Percentiles rank a stretch among this genome's conserved stretches.
These are phyloP conservation scores for Andrena praecox DNA, from an alignment of 2,888 invertebrate genomes.

Conservation along the genomic window DNA sequence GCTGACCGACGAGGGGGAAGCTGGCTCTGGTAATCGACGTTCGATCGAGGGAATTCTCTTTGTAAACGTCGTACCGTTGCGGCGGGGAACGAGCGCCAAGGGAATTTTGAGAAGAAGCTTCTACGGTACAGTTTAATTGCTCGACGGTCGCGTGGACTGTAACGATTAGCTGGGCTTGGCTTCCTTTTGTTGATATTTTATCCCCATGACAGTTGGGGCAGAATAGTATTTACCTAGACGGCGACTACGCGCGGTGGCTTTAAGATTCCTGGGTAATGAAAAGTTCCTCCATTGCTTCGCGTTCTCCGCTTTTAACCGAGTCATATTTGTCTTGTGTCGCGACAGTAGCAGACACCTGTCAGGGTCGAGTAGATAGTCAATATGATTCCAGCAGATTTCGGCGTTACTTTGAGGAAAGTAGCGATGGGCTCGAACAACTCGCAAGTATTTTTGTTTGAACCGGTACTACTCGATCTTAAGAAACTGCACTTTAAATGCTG, in stretches of 20 bases:
- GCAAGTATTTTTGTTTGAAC: too few species aligned
- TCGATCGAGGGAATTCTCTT: slow-evolving; percentile 25
- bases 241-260: not conserved
- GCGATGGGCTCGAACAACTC: too few species aligned
- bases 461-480: too few species aligned
- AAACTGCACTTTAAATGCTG: too few species aligned
- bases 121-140: not conserved
- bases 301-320: too few species aligned
- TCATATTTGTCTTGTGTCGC: too few species aligned
- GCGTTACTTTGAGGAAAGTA: too few species aligned
- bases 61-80: not conserved
- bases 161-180: not conserved
- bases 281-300: not conserved
- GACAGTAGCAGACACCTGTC: too few species aligned
- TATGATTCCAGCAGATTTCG: too few species aligned
- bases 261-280: not conserved
- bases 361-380: too few species aligned
- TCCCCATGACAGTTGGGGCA: not conserved
- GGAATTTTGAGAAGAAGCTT: not conserved
- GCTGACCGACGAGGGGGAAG: slow-evolving; percentile 44
- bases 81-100: not conserved
- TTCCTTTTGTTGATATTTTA: not conserved
- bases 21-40: slow-evolving; percentile 54
- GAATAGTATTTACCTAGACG: not conserved
- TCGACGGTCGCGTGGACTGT: not conserved